Conservation (phyloP, 37 sponge, comb jelly and placozoan species). For the Cladorhizidae sp. region DNA sequence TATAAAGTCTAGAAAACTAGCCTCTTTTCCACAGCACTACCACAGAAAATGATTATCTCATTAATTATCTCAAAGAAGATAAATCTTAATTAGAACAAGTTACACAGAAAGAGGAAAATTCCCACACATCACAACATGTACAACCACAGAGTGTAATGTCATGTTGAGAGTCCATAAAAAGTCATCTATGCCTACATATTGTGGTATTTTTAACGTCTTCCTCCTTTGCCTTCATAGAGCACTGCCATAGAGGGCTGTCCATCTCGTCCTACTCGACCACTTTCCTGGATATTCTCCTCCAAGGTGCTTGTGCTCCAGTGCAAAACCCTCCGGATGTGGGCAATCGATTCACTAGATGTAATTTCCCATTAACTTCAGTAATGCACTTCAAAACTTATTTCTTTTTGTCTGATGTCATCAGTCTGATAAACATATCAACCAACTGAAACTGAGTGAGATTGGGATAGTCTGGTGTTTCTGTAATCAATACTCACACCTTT, state of each 20-base stretch:
- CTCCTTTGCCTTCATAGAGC: neutral
- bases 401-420: neutral
- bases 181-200: neutral
- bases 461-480: no score
- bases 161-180: neutral
- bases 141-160: no score
- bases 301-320: no score
- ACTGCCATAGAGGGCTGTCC: neutral
- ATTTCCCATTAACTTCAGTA: no score
- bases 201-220: neutral
- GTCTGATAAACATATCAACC: neutral
- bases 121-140: no score
- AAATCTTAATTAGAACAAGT: no score
- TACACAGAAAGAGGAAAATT: no score
- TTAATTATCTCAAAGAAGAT: no score
- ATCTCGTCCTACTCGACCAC: slow-evolving; percentile 3
- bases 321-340: neutral
- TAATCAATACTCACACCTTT: no score
- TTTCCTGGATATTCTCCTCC: neutral
- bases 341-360: neutral
- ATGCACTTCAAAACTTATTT: neutral
- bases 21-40: no score
- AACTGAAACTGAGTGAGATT: neutral
- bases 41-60: no score
- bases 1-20: no score